Conservation (phyloP, 2,113 vertebrate species). For the Chionodraco myersi region DNA sequence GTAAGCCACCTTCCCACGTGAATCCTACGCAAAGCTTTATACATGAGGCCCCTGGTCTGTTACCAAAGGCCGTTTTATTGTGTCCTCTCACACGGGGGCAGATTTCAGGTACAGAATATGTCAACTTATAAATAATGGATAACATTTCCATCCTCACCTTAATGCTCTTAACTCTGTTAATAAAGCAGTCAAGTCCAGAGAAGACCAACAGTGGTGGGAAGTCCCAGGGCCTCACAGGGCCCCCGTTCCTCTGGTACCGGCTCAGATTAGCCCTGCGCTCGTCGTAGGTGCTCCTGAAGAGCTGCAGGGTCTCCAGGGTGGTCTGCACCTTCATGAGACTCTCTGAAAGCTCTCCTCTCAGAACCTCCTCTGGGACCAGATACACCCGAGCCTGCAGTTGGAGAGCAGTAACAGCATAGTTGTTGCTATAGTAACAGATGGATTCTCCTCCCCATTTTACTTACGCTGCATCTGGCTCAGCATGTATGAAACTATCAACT, state of each 20-base stretch:
- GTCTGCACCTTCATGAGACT: conserved; percentile 85
- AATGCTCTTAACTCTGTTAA: conserved; percentile 81
- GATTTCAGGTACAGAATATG: neutral
- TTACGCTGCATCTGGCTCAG: no score
- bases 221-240: conserved; percentile 85
- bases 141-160: conserved; percentile 79
- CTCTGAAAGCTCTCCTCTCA: conserved; percentile 89
- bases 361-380: conserved; percentile 88
- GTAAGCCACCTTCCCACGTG: no score
- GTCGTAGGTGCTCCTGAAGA: conserved; percentile 84
- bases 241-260: conserved; percentile 81
- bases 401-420: neutral
- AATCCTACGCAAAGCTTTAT: no score
- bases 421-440: neutral
- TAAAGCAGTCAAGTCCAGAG: conserved; percentile 84
- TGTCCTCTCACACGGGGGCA: neutral
- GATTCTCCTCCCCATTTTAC: neutral
- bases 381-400: conserved; percentile 83
- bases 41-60: no score
- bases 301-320: conserved; percentile 79
- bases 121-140: neutral
- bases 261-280: conserved; percentile 82
- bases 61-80: neutral
- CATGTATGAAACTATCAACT: no score
- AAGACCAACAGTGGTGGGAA: conserved; percentile 87